A percentile compares a stretch with the other conserved stretches of the same genome.
Evolutionary conservation across 2,797 vertebrate genomes (phyloP).

Genomic region (Choloepus didactylus): DNA sequence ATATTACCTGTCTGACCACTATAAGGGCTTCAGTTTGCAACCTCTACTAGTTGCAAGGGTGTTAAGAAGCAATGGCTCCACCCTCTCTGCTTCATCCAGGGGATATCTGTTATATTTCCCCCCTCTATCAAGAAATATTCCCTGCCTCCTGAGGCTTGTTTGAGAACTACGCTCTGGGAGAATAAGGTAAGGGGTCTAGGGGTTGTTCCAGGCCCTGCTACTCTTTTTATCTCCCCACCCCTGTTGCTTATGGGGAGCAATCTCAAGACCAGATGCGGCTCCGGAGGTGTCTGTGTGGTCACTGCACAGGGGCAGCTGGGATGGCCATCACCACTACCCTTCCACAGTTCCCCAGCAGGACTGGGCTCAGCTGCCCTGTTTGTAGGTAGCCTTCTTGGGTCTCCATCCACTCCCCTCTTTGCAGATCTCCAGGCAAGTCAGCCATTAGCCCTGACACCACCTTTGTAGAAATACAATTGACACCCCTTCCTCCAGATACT

Average conservation of each 20-base stretch:
- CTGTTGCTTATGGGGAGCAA: background rate
- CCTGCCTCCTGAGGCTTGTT: background rate
- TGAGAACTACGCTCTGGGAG: background rate
- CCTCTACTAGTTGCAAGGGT: background rate
- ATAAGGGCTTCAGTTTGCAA: background rate
- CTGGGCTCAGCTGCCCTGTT: background rate
- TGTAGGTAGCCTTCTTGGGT: background rate
- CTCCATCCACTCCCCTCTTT: background rate
- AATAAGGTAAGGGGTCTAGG: background rate
- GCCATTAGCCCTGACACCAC: background rate
- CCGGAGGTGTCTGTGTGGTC: background rate
- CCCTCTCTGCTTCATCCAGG: background rate
- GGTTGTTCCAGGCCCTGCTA: background rate
- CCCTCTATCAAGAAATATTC: background rate
- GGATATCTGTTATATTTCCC: too few relatives aligned
- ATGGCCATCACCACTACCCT: too few relatives aligned
- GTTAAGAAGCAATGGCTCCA: background rate
- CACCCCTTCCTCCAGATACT: background rate
- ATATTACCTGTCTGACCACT: background rate
- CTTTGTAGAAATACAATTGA: background rate
- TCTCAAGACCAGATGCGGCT: background rate
- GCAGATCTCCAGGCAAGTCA: background rate
- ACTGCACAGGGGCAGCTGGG: background rate
- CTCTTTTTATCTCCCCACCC: background rate
- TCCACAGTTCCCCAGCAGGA: background rate